Conservation (phyloP, 2,797 vertebrate genomes). For the Darevskia mixta region DNA sequence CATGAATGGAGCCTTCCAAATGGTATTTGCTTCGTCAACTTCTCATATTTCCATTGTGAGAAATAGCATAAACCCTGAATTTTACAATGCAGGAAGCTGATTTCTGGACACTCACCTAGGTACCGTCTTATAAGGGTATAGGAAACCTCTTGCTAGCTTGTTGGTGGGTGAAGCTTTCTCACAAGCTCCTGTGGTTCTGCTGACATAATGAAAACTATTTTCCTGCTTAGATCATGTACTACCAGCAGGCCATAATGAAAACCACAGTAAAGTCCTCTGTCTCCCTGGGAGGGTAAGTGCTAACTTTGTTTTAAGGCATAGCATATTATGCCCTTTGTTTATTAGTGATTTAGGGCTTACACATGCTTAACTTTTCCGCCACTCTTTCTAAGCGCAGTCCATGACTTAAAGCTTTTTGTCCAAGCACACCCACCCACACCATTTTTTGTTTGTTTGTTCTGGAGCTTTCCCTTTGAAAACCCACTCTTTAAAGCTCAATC, state of each 20-base stretch:
- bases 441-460: no score
- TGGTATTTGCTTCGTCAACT: no score
- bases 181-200: neutral
- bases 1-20: neutral
- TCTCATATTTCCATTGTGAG: neutral
- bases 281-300: constrained; percentile 92
- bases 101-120: neutral
- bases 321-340: constrained; percentile 42
- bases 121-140: neutral
- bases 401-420: no score
- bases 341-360: constrained; percentile 40
- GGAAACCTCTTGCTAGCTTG: neutral
- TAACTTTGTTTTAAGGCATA: constrained; percentile 31
- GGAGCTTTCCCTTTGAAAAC: no score
- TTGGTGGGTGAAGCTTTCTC: neutral
- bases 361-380: no score
- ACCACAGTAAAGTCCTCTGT: constrained; percentile 97
- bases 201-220: constrained; percentile 14
- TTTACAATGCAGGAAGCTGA: neutral
- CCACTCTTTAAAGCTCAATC: no score
- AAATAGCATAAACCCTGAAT: neutral
- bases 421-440: no score
- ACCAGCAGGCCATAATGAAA: constrained; percentile 92
- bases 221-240: constrained; percentile 91
- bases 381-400: no score